Percentiles rank a stretch among this genome's conserved stretches.
Evolutionary conservation across 2,113 vertebrate species (phyloP).

Genomic region (Meriones unguiculatus): DNA sequence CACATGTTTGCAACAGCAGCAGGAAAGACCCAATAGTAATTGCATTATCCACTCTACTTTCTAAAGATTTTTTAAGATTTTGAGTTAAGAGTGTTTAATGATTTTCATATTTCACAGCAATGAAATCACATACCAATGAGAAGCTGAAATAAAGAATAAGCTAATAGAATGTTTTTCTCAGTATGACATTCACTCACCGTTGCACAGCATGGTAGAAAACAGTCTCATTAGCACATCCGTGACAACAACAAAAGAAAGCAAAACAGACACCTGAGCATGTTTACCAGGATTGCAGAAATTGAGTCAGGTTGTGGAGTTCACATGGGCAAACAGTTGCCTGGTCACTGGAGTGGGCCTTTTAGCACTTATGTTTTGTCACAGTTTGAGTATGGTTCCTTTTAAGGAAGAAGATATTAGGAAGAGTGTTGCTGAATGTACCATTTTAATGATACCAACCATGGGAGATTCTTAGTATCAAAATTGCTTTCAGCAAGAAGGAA

Average conservation of each 20-base stretch:
- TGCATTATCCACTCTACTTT: not conserved
- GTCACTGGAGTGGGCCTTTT: not conserved
- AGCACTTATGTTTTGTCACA: not conserved
- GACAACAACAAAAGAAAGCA: not conserved
- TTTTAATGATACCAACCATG: not conserved
- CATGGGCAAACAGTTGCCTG: not conserved
- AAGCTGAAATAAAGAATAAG: not conserved
- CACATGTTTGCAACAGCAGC: not conserved
- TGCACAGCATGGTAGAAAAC: not conserved
- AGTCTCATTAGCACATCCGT: not conserved
- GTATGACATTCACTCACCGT: not conserved
- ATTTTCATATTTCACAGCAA: not conserved
- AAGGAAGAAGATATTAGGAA: not conserved
- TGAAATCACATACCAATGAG: not conserved
- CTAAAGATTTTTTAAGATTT: not conserved
- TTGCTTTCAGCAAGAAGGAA: not conserved
- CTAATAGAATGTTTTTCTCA: not conserved
- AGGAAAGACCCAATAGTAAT: fast-evolving
- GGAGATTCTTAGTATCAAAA: not conserved
- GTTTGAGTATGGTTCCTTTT: not conserved
- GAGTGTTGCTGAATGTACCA: not conserved
- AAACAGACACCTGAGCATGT: not conserved
- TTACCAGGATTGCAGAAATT: not conserved
- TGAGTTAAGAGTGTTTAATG: not conserved
- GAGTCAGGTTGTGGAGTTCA: not conserved